A percentile compares a stretch with the other conserved stretches of the same genome.
phyloP scores from a whole-genome alignment of 1,140 invertebrate genomes.

The Scaptomyza graminum region DNA sequence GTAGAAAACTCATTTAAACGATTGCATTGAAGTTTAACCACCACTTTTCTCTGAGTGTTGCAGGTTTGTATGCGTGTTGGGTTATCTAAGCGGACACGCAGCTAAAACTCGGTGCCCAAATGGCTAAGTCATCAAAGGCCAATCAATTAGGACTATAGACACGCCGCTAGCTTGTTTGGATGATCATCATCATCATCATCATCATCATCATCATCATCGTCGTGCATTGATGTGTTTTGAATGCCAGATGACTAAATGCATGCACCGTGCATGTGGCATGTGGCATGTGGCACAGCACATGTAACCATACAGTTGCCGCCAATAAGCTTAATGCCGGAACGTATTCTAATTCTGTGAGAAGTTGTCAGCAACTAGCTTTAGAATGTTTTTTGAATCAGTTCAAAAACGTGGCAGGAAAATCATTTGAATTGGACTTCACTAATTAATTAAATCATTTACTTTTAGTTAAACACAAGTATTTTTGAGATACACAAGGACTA shows the following conservation, averaged over 20 bases:
- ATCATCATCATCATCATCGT: neutral
- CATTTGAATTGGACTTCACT: no score
- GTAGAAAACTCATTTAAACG: no score
- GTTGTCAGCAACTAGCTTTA: no score
- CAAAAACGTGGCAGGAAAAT: neutral
- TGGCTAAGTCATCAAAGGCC: conserved; percentile 37
- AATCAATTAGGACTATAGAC: conserved; percentile 34
- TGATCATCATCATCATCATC: neutral
- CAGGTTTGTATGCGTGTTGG: neutral
- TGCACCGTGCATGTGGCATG: neutral
- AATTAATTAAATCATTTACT: no score
- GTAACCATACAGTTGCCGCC: no score
- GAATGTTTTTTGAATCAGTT: neutral
- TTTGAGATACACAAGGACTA: no score
- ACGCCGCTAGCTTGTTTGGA: conserved; percentile 3
- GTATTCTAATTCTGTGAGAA: no score
- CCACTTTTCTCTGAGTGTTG: neutral
- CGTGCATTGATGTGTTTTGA: conserved; percentile 16
- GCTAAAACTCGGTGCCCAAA: conserved; percentile 11
- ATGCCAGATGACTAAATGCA: conserved; percentile 3
- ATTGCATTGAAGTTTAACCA: no score
- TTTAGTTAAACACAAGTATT: neutral
- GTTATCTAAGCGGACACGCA: conserved; percentile 8
- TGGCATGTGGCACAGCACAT: no score
- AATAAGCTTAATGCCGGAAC: no score